A percentile compares a stretch with the other conserved stretches of the same genome.
Conservation (phyloP, 2,888 invertebrate species). For the Cephus spinipes region DNA sequence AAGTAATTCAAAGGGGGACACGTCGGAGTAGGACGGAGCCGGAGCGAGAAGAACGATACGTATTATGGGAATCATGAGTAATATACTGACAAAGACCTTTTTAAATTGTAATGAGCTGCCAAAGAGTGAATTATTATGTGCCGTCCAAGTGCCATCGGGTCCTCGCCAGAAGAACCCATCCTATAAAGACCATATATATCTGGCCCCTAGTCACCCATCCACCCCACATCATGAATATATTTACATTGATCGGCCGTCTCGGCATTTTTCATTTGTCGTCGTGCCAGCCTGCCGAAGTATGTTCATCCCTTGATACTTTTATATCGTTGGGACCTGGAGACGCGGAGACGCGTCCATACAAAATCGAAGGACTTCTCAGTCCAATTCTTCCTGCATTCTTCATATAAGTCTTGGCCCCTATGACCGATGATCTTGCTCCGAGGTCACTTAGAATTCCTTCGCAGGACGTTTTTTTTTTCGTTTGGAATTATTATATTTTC, state of each 20-base stretch:
- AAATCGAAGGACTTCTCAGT: background rate
- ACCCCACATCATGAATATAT: constrained; percentile 67
- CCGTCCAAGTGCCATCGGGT: constrained; percentile 62
- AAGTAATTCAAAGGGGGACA: background rate
- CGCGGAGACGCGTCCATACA: background rate
- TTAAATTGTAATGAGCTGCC: constrained; percentile 67
- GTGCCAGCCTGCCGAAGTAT: constrained; percentile 44
- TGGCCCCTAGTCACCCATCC: constrained; percentile 39
- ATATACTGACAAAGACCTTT: constrained; percentile 50
- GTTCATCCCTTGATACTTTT: constrained; percentile 52
- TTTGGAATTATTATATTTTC: background rate
- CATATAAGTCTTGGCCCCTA: background rate
- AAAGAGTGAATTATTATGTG: constrained; percentile 67
- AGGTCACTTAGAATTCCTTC: background rate
- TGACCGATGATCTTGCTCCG: background rate
- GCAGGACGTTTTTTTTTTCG: too few species aligned
- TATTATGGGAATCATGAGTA: constrained; percentile 17
- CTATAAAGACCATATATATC: constrained; percentile 27
- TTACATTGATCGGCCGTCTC: constrained; percentile 66
- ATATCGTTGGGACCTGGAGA: constrained; percentile 33
- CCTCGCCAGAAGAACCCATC: constrained; percentile 38
- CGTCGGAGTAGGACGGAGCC: background rate
- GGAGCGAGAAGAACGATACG: background rate
- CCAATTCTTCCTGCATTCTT: background rate
- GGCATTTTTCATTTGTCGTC: constrained; percentile 54